Conservation (phyloP, 2,113 vertebrate genomes). For the Gymnogyps californianus region DNA sequence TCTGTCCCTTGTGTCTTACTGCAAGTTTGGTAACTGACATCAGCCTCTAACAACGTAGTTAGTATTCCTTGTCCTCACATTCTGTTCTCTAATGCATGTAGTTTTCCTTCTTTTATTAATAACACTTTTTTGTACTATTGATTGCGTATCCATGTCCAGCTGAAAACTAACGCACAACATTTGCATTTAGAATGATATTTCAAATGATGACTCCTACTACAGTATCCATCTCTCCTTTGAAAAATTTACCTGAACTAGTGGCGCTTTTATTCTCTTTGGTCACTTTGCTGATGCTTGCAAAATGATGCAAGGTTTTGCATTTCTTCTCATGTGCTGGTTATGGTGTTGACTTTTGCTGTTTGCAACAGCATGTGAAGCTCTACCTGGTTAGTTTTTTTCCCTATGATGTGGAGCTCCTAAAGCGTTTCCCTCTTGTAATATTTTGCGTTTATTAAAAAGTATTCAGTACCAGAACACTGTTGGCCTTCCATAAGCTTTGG, state of each 20-base stretch:
- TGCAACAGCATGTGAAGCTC: not conserved
- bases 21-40: not conserved
- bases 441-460: not conserved
- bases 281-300: not conserved
- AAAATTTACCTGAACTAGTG: not conserved
- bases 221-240: not conserved
- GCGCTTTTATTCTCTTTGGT: not conserved
- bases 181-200: not conserved
- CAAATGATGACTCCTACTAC: not conserved
- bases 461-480: not conserved
- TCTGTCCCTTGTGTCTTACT: not conserved
- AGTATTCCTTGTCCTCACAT: not conserved
- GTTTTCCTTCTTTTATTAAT: not conserved
- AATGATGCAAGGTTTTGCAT: not conserved
- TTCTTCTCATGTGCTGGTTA: not conserved
- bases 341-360: not conserved
- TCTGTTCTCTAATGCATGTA: not conserved
- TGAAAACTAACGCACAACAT: not conserved
- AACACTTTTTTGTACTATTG: not conserved
- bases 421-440: not conserved
- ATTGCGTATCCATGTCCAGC: not conserved
- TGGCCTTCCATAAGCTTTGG: not conserved
- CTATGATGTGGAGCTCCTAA: not conserved
- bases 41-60: not conserved
- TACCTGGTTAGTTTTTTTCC: not conserved